Evolutionary conservation across 2,113 vertebrate species (phyloP), one percentile per base, ranked within the genome.

Genomic region (Pungitius pungitius): DNA sequence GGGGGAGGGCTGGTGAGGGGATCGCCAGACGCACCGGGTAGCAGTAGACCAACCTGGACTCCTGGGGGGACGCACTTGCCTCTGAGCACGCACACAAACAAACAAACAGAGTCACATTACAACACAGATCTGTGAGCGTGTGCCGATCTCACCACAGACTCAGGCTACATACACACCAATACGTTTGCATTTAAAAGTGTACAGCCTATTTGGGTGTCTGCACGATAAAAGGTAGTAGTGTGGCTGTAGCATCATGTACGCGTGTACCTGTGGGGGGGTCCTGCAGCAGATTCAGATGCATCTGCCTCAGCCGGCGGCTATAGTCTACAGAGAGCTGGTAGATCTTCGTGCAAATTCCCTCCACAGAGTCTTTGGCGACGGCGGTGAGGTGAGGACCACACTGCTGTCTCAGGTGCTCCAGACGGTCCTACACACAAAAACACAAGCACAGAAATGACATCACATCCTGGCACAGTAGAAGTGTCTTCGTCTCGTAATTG

Each of bases 311-410:
- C 67, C 98, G 94, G 37, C 95, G 96, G 83, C 95, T 97, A 0
- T 99, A 99, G 6, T 99, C 98, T 2, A 95, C 92, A 39, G 98
- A 99, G 82, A 99, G 96, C 91, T 97, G 95, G 86, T 96, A 99
- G 78, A 99, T 98, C 92, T 99, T 99, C 22, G 96, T 97, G 85
- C 98, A 99, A 89, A 99, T 99, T 80, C 97, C 97, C 69, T 99
- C 98, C 0, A 99, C 97, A 0, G 98, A 99, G 88, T 99, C 97
- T 92, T 97, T 98, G 63, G 98, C 98, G 1, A 97, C 97, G 0
- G 96, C 96, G 0, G 96, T 89, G 42, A 99, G 96, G 0, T 99
- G 98, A 61, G 98, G 97, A 9, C 98, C 98, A 13, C 98, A 99
- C 74, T 99, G 97, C 73, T 95, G 95, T 67, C 98, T 94, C 30